Conservation (phyloP, 2,113 vertebrate species). For the Ophthalmotilapia sp. region DNA sequence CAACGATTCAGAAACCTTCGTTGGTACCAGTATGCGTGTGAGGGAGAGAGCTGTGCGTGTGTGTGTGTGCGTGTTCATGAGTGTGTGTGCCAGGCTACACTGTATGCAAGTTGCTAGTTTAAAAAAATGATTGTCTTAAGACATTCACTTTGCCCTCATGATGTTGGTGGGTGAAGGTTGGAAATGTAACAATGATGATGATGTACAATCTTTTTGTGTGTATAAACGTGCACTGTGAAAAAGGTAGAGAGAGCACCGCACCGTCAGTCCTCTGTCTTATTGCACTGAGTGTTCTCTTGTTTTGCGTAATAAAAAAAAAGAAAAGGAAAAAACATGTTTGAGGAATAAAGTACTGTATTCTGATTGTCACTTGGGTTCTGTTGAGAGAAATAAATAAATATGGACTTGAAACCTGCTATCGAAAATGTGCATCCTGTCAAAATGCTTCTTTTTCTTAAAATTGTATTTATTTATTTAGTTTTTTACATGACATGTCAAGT, state of each 20-base stretch:
- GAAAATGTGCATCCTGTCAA: neutral
- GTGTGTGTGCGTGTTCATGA: neutral
- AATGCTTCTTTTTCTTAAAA: neutral
- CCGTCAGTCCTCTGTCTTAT: slow-evolving; percentile 75
- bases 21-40: slow-evolving; percentile 24
- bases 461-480: neutral
- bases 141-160: slow-evolving; percentile 65
- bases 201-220: slow-evolving; percentile 78
- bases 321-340: slow-evolving; percentile 47
- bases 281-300: slow-evolving; percentile 77
- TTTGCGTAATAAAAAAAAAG: slow-evolving; percentile 57
- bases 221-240: slow-evolving; percentile 79
- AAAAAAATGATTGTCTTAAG: slow-evolving; percentile 68
- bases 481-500: neutral
- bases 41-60: neutral
- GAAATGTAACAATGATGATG: slow-evolving; percentile 71
- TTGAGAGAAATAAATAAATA: slow-evolving; percentile 75
- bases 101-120: slow-evolving; percentile 65
- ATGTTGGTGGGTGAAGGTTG: slow-evolving; percentile 47
- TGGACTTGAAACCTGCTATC: slow-evolving; percentile 61
- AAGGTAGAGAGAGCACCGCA: slow-evolving; percentile 73
- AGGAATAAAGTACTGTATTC: slow-evolving; percentile 70
- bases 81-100: slow-evolving; percentile 63
- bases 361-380: slow-evolving; percentile 75
- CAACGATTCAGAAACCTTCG: slow-evolving; percentile 37